Evolutionary conservation across 2,888 invertebrate species (phyloP), one percentile per base, ranked within the genome.

Genomic region (Saturnia pavonia): DNA sequence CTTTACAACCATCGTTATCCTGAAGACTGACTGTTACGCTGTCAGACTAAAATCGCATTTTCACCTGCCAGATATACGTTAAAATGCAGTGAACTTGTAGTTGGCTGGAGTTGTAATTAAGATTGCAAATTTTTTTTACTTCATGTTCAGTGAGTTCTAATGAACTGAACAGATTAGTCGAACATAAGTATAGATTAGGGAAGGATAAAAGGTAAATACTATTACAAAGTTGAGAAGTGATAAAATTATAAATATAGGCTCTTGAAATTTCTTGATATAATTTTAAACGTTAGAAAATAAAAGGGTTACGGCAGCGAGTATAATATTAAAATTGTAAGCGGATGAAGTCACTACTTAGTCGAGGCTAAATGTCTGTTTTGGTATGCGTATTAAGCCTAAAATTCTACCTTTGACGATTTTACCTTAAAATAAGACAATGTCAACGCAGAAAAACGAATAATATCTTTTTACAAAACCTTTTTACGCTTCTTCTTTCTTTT

Each of bases 281-380:
- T 60, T 60, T 60, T 60, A 25, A 14, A 60, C 27, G 19, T 60
- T 60, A 27, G 25, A 27, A 60, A 60, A 54, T 54, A 54, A 54
- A 22, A 54, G 11, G n/a, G 54, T 54, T 48, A 48, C 16, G 48
- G 19, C 19, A 16, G 6, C 34, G 34, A 34, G 22, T 54, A 22
- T n/a, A 9, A 11, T 16, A 27, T 27, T 57, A 14, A 27, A 27
- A 25, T 12, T 27, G 14, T 22, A 60, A 14, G 27, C 9, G 25
- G 27, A 14, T 25, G 57, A 14, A 27, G 25, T 60, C 25, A 60
- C 27, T 11, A 22, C 11, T 54, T 27, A 60, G 25, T 4, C 27
- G 12, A 1, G n/a, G n/a, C 57, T 60, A 11, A 25, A 60, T 57
- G 1, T 14, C 27, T 25, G 25, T 60, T 27, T 60, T 60, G 54